Base-by-base conservation (phyloP, 2,113 vertebrate genomes). In the Cyanoderma ruficeps region DNA sequence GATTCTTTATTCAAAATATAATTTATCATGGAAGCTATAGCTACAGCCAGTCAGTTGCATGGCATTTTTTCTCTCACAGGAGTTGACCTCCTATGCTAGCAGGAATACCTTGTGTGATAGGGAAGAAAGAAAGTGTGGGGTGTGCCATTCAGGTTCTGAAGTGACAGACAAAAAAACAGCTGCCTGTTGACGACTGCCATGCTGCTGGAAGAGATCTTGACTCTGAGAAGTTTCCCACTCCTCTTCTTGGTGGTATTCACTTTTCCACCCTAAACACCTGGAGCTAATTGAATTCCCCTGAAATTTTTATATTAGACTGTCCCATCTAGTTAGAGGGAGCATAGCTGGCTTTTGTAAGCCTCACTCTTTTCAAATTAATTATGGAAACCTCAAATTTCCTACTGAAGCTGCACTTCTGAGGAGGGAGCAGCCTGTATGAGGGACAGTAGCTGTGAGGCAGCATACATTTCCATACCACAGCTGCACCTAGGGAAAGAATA, bases 121-220 rank as follows among this genome's bases (percentile, higher is more conserved):
- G 11, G 13, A 89, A 77, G 50, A 61, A 24, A 68, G 28, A 57
- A 17, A 68, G 30, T 2, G 9, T 28, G 44, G 25, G n/a, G 3
- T 60, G 30, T 52, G 12, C 2, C 19, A 59, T 68, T 71, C 19
- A 76, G 15, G 31, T 87, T 82, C 57, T 64, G 35, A 68, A 79
- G 33, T 28, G 74, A 35, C 28, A 67, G 42, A 49, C 17, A 79
- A 64, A 79, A 76, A 52, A 24, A 47, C 13, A 79, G 17, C 15
- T 56, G n/a, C 10, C 46, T 69, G 17, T n/a, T 68, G 52, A 44
- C 2, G 5, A 8, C 8, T 5, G 3, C 22, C 28, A 5, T 0
- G 1, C 11, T 56, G 22, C 41, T 61, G 70, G 30, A 92, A 72
- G 55, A 56, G 30, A 50, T 52, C 23, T 59, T 16, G 11, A 35